phyloP scores from a whole-genome alignment of 2,113 vertebrate species.

The Limnothrissa miodon region DNA sequence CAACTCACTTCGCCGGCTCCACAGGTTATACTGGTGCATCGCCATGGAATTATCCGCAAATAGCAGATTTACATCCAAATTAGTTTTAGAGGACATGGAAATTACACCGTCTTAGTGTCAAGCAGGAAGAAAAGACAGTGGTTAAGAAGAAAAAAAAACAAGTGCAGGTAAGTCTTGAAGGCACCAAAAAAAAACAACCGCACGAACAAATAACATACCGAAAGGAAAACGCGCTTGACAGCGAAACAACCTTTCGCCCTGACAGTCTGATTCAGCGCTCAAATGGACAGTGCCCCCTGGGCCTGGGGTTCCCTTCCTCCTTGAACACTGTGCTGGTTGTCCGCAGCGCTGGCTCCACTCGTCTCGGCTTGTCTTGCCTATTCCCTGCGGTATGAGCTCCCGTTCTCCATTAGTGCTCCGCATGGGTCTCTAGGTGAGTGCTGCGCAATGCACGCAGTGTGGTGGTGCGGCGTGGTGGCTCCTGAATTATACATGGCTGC shows the following conservation, averaged over 20 bases:
- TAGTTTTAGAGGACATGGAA: slow-evolving; percentile 76
- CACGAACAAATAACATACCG: neutral
- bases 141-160: slow-evolving; percentile 17
- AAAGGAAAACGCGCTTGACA: slow-evolving; percentile 10
- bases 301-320: neutral
- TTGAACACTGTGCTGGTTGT: neutral
- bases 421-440: slow-evolving; percentile 68
- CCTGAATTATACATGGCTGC: slow-evolving; percentile 74
- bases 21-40: slow-evolving; percentile 75
- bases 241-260: neutral
- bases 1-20: slow-evolving; percentile 71
- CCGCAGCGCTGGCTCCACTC: slow-evolving; percentile 29
- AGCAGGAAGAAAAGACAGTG: slow-evolving; percentile 57
- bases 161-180: neutral
- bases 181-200: neutral
- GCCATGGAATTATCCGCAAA: slow-evolving; percentile 73
- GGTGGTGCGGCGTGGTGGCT: slow-evolving; percentile 56
- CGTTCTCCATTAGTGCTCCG: slow-evolving; percentile 50
- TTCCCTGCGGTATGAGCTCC: slow-evolving; percentile 35
- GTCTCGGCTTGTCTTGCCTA: neutral
- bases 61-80: slow-evolving; percentile 79
- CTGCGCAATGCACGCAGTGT: slow-evolving; percentile 49
- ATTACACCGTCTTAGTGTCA: slow-evolving; percentile 62
- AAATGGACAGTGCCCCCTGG: neutral
- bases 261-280: neutral